Conservation (phyloP, 2,113 vertebrate genomes). For the Chloropsis cyanopogon region DNA sequence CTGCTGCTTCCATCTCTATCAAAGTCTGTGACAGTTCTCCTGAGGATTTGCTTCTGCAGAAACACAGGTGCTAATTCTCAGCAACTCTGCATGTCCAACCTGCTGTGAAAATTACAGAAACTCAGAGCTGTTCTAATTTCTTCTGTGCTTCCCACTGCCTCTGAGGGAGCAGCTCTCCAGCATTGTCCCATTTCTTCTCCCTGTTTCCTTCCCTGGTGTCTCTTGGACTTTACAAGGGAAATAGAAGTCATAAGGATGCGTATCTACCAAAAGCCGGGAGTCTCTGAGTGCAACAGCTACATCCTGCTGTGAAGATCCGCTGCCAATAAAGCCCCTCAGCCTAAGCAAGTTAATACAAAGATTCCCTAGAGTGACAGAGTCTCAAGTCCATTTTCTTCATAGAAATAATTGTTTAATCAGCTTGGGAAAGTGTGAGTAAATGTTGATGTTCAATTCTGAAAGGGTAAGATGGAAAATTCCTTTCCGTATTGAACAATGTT, state of each 20-base stretch:
- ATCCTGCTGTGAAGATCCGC: neutral
- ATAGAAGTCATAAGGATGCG: neutral
- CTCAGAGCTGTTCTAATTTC: slow-evolving; percentile 21
- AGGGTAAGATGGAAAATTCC: neutral
- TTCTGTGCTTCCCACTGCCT: neutral
- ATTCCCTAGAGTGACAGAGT: neutral
- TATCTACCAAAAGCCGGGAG: neutral
- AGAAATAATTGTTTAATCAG: neutral
- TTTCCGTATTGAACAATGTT: neutral
- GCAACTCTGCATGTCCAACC: slow-evolving; percentile 15
- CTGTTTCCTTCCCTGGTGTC: neutral
- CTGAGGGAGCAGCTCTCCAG: neutral
- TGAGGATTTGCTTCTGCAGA: slow-evolving; percentile 16
- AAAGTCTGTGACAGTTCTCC: slow-evolving; percentile 12
- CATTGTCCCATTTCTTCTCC: neutral
- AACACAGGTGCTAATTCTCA: slow-evolving; percentile 39
- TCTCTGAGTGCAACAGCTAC: neutral
- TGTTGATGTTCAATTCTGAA: neutral
- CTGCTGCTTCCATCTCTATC: slow-evolving; percentile 5
- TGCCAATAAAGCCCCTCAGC: neutral
- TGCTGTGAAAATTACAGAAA: slow-evolving; percentile 43
- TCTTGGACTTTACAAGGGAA: neutral
- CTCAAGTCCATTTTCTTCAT: neutral
- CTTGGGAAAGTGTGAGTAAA: neutral
- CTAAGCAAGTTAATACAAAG: neutral